Evolutionary conservation across 2,888 invertebrate species (phyloP), one percentile per base, ranked within the genome.

Genomic region (Hydrotaea cyrtoneurina): DNA sequence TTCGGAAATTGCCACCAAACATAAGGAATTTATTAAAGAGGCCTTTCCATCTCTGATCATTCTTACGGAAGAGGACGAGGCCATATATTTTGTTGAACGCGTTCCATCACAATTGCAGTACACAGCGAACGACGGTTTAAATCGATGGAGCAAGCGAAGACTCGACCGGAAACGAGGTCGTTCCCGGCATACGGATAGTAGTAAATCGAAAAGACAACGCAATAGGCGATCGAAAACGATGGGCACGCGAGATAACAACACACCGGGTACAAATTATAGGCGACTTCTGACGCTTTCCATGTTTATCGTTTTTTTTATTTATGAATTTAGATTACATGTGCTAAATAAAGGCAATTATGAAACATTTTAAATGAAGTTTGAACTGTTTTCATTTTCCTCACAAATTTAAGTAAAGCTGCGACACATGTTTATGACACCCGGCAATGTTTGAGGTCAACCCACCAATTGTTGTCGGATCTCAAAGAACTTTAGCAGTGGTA

Each of bases 11-110:
- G 13, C 21, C 7, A 0, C 21, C 55, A 53, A 13, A 43, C 57
- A 46, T 13, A 39, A n/a, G 13, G 39, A 21, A 15, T 71, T 59
- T 5, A 19, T 43, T 2, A 4, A 31, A 15, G 17, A 50, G 2
- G 46, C n/a, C 21, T 46, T 53, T 23, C 43, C 53, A 7, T 13
- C 31, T 15, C 19, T 55, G 57, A 79, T 79, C 43, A 26, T 79
- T 11, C 64, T 55, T 53, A 72, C 43, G 36, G 64, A 74, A 21
- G 13, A 55, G 21, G 62, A 62, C 31, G 46, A 69, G 13, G 21
- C 39, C 0, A 46, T 69, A 2, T 69, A 69, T 69, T 15, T 46
- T 46, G 23, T 69, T 2, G 43, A 69, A 43, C 46, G 69, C 13
- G 39, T 69, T 8, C 69, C 69, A 21, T 15, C 10, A 0, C 69